Evolutionary conservation across 2,113 vertebrate genomes (phyloP).

Genomic region (Meles meles): DNA sequence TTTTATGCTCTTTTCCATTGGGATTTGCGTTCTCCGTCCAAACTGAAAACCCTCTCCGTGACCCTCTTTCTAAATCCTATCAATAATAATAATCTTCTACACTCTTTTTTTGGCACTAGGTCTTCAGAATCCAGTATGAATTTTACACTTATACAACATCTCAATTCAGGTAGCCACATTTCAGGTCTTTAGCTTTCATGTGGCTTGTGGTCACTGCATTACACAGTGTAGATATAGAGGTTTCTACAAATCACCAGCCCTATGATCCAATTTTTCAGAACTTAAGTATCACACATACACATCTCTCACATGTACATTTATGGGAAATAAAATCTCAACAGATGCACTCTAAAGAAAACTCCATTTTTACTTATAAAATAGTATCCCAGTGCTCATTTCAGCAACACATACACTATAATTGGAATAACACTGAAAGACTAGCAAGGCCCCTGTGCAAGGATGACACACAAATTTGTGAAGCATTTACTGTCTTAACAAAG

Average conservation of each 20-base stretch:
- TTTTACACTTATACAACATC: not conserved
- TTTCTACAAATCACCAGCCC: not conserved
- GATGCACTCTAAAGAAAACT: not conserved
- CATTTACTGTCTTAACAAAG: not conserved
- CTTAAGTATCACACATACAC: not conserved
- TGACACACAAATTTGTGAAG: not conserved
- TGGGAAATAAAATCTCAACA: not conserved
- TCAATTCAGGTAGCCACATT: conserved; percentile 7
- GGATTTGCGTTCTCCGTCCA: not conserved
- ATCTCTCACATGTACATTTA: not conserved
- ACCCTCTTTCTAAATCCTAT: not conserved
- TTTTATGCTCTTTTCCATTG: not conserved
- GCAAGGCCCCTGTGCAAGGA: not conserved
- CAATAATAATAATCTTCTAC: not conserved
- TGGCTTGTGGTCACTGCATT: not conserved
- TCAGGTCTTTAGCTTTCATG: not conserved
- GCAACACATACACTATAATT: not conserved
- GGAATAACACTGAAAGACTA: not conserved
- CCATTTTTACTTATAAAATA: conserved; percentile 1
- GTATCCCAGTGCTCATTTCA: not conserved
- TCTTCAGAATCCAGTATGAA: not conserved
- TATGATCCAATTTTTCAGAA: conserved; percentile 28
- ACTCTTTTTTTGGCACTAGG: not conserved
- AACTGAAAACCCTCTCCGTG: not conserved
- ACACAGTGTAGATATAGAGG: not conserved